Conservation (phyloP, 2,888 invertebrate species). For the Dusona sp. region DNA sequence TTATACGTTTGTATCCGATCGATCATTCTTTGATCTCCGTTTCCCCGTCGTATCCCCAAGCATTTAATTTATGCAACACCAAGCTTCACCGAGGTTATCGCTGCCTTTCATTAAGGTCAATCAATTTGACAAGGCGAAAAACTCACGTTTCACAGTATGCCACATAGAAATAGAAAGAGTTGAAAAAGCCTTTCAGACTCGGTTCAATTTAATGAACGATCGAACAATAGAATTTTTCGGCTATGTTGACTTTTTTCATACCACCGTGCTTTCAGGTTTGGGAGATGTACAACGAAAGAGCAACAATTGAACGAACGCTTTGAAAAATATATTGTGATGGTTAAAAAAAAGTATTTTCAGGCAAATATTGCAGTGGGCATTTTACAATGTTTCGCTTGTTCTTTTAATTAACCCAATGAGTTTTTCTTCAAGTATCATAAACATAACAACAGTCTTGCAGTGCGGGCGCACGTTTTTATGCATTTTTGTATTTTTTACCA, state of each 20-base stretch:
- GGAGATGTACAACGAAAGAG: background rate
- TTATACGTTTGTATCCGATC: background rate
- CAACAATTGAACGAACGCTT: background rate
- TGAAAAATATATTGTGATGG: background rate
- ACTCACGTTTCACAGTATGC: background rate
- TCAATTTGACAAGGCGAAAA: slow-evolving; percentile 1
- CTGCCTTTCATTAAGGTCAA: slow-evolving; percentile 2
- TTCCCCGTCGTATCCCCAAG: background rate
- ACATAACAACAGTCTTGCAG: too few relatives aligned
- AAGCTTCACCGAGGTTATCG: background rate
- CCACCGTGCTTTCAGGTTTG: background rate
- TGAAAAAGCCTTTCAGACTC: background rate
- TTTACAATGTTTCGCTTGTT: background rate
- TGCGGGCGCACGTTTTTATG: too few relatives aligned
- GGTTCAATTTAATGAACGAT: background rate
- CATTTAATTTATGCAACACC: slow-evolving; percentile 4
- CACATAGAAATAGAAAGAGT: background rate
- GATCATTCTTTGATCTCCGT: slow-evolving; percentile 13
- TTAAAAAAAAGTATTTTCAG: background rate
- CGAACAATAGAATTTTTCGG: background rate
- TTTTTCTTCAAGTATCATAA: background rate
- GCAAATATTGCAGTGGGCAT: background rate
- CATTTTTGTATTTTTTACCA: too few relatives aligned
- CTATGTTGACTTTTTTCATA: background rate
- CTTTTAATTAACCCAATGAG: background rate